phyloP scores from a whole-genome alignment of 2,888 invertebrate species.

The Synanthedon andrenaeformis region DNA sequence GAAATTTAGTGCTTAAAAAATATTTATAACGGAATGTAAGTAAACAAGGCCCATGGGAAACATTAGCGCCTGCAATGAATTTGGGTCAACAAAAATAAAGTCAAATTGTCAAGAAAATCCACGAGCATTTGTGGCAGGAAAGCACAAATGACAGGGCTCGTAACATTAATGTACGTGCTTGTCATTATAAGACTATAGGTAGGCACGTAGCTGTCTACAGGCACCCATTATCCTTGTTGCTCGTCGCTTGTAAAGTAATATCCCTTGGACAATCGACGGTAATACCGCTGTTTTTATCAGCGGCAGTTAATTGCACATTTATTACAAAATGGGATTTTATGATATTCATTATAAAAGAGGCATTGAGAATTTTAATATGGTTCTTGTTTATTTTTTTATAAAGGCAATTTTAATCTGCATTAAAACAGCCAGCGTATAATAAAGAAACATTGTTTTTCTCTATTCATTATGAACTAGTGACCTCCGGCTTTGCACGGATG shows the following conservation, averaged over 20 bases:
- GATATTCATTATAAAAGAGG: too few species aligned
- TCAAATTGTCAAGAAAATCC: conserved; percentile 9
- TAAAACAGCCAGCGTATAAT: too few species aligned
- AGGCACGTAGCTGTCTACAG: conserved; percentile 18
- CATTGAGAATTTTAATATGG: too few species aligned
- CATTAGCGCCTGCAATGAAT: conserved; percentile 7
- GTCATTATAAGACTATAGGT: neutral
- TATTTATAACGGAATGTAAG: neutral
- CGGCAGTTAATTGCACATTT: neutral
- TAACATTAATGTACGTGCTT: conserved; percentile 27
- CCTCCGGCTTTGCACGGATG: too few species aligned
- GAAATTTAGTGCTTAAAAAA: neutral
- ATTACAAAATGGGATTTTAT: neutral
- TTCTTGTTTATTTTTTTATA: too few species aligned
- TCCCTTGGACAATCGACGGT: neutral
- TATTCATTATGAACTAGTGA: too few species aligned
- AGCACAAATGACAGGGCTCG: conserved; percentile 16
- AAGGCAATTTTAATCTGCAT: too few species aligned
- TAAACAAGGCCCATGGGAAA: neutral
- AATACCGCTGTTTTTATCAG: neutral
- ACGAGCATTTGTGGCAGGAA: conserved; percentile 18
- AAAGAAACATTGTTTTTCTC: too few species aligned
- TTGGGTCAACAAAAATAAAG: conserved; percentile 6
- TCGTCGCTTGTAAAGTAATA: conserved; percentile 14
- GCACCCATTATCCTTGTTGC: conserved; percentile 19